phyloP scores from a whole-genome alignment of 2,113 vertebrate genomes.

The Electrona antarctica region DNA sequence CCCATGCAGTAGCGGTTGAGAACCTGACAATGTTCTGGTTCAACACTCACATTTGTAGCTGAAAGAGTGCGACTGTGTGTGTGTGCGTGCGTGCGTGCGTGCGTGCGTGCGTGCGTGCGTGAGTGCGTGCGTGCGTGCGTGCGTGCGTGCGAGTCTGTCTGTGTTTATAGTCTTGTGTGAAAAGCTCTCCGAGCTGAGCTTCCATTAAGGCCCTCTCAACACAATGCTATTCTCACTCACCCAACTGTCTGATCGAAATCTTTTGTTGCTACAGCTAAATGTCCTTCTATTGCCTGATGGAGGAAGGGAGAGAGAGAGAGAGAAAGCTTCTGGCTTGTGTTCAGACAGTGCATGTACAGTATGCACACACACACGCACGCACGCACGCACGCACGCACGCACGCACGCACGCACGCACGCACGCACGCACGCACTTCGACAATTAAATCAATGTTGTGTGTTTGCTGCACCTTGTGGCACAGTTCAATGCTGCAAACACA shows the following conservation, averaged over 20 bases:
- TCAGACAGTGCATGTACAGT: slow-evolving; percentile 29
- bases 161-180: slow-evolving; percentile 59
- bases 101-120: slow-evolving; percentile 31
- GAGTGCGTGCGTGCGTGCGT: slow-evolving; percentile 1
- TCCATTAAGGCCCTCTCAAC: slow-evolving; percentile 71
- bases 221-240: slow-evolving; percentile 62
- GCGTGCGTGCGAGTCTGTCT: slow-evolving; percentile 18
- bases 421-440: neutral
- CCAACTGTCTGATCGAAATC: slow-evolving; percentile 68
- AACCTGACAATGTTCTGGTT: no score
- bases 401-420: no score
- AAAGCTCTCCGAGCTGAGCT: slow-evolving; percentile 64
- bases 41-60: slow-evolving; percentile 26
- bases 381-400: no score
- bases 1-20: no score
- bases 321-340: slow-evolving; percentile 63
- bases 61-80: slow-evolving; percentile 23
- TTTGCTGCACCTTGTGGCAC: no score
- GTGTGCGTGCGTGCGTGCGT: slow-evolving; percentile 14
- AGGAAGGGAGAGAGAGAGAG: slow-evolving; percentile 52
- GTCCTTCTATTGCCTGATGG: slow-evolving; percentile 71
- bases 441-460: no score
- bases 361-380: no score
- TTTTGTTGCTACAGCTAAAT: slow-evolving; percentile 72
- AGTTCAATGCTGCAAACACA: no score